phyloP scores from a whole-genome alignment of 2,888 invertebrate species.

The Urechis unicinctus region DNA sequence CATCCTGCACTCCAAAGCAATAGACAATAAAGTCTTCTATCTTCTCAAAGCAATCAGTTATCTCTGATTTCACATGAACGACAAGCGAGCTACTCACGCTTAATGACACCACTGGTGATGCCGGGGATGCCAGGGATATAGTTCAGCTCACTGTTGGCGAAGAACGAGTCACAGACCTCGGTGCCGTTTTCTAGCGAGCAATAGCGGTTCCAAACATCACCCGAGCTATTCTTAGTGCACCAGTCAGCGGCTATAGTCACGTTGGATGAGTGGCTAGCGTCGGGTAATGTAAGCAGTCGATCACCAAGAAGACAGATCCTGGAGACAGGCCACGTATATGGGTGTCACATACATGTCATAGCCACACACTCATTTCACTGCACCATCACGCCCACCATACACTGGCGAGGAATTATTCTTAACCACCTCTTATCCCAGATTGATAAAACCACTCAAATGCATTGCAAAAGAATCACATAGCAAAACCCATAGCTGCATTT shows the following conservation, averaged over 20 bases:
- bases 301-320: constrained; percentile 91
- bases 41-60: too few relatives aligned
- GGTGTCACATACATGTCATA: too few relatives aligned
- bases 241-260: constrained; percentile 36
- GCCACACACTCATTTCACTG: too few relatives aligned
- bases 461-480: too few relatives aligned
- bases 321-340: constrained; percentile 49
- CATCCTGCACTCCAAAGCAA: too few relatives aligned
- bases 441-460: too few relatives aligned
- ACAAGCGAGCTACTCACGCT: constrained; percentile 7
- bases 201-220: constrained; percentile 57
- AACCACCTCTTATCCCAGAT: too few relatives aligned
- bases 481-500: too few relatives aligned
- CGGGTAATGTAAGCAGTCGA: constrained; percentile 59
- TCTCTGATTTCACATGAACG: neutral
- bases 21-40: too few relatives aligned
- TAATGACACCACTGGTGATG: constrained; percentile 19
- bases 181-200: constrained; percentile 13
- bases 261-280: neutral
- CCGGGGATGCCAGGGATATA: constrained; percentile 24
- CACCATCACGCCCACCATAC: too few relatives aligned
- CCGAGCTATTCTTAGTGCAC: constrained; percentile 68
- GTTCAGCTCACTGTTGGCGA: constrained; percentile 7
- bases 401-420: too few relatives aligned
- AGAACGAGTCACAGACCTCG: constrained; percentile 16